Evolutionary conservation across 2,797 vertebrate species (phyloP), one percentile per base, ranked within the genome.

Genomic region (Adrianichthys oophorus): DNA sequence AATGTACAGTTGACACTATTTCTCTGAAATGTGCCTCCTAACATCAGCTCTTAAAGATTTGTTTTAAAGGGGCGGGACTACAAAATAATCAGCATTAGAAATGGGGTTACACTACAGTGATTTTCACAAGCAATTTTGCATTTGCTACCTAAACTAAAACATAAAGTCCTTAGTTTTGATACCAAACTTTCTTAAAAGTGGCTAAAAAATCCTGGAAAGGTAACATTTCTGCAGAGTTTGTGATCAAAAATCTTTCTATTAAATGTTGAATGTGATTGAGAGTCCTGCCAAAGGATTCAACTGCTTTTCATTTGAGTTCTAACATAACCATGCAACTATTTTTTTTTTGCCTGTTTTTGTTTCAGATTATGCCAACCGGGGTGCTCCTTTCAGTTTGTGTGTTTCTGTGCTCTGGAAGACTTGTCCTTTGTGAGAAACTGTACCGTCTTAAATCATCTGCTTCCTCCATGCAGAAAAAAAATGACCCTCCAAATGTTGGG

Each of bases 401-500:
- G 7, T 56, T 26, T 46, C 1, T 10, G 40, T 50, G 53, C 29
- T 19, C 12, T 46, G 23, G 26, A 19, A 53, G 56, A 32, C 50
- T 65, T 50, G 66, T 26, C 50, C 32, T 68, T 24, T 53, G 17
- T 48, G 52, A 55, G 21, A 65, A 21, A 23, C 43, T 66, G 2
- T 41, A 51, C 43, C 62, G 26, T 52, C 79, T 66, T 63, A 60
- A 7, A 53, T 40, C 40, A 76, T 76, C 65, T 41, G 15, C 41
- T 48, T 47, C 48, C 68, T 67, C 48, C 64, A 69, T 68, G 59
- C 56, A 69, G 71, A 74, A 41, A 32, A 17, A 14, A 59, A n/a
- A 23, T 7, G 6, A 29, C 26, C 16, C 32, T 53, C 17, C n/a
- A 21, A 42, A 15, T 41, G 44, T 3, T 29, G 43, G 15, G 46